Base-by-base conservation (phyloP, 2,797 vertebrate species). In the Streptopelia turtur region DNA sequence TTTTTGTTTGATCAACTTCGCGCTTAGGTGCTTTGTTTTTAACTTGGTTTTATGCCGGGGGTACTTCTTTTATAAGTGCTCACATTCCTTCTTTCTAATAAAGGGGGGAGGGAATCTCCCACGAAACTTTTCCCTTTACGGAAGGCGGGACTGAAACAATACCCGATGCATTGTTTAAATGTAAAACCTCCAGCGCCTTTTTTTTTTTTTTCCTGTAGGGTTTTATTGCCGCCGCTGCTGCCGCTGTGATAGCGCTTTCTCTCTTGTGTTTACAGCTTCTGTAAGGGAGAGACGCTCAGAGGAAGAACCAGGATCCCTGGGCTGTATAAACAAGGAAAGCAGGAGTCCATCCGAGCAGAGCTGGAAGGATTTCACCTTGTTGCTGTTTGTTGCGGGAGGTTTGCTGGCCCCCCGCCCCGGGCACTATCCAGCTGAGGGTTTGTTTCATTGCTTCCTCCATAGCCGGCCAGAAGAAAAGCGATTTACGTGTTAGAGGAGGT, bases 221-320 rank as follows among this genome's bases (percentile, higher is more conserved):
- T 87, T 91, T 92, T 89, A 77, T 84, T 74, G 92, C 92, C 55
- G 74, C 94, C 68, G 70, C 87, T 14, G 94, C 92, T 22, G 94
- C 89, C 79, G 93, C 70, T 87, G 87, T 74, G 94, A 91, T 80
- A 77, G 84, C 63, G 82, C 86, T 72, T 95, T 84, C 52, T 78
- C 95, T 68, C 94, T 83, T 80, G 81, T 95, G 95, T 97, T 97
- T 95, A 92, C 96, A 96, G 97, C 91, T 56, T 30, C 88, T 74
- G 90, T 64, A 20, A 84, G 94, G 61, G 56, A 91, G 95, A 91
- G 93, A 76, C 78, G 85, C 95, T 83, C 92, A 18, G 72, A 95
- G 89, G 69, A 92, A 88, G 93, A 49, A 70, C 30, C 81, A 39
- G 71, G 91, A 93, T 86, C 92, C 90, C 85, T 41, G 76, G 63